Conservation (phyloP, 2,888 invertebrate genomes). For the Melolontha melolontha region DNA sequence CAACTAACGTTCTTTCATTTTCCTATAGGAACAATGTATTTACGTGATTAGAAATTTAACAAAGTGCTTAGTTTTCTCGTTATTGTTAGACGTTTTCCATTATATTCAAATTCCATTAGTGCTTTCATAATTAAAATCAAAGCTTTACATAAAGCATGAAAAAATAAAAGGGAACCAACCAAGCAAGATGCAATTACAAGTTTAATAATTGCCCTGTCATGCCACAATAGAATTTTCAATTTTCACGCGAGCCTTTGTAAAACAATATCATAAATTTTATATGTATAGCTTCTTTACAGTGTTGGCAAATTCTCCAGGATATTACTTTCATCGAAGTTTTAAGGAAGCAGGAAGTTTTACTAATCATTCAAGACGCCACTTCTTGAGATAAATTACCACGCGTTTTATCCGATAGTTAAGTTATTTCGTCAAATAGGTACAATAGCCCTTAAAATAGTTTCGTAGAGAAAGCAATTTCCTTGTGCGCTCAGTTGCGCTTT, state of each 20-base stretch:
- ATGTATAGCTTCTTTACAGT: not conserved
- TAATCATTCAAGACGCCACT: slow-evolving; percentile 7
- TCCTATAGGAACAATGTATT: not conserved
- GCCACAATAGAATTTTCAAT: slow-evolving; percentile 1
- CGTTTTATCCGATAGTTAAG: slow-evolving; percentile 1
- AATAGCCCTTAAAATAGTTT: slow-evolving; percentile 11
- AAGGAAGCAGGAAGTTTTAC: not conserved
- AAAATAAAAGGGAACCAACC: not conserved
- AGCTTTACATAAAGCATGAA: not conserved
- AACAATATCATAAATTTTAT: slow-evolving; percentile 6
- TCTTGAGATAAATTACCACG: slow-evolving; percentile 5
- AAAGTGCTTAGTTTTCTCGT: not conserved
- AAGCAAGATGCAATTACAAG: slow-evolving; percentile 12
- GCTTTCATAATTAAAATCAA: slow-evolving; percentile 16
- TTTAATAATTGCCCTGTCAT: slow-evolving; percentile 14
- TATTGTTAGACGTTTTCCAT: not conserved
- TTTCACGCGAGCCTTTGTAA: slow-evolving; percentile 5
- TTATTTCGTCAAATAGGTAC: slow-evolving; percentile 9
- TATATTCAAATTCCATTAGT: slow-evolving; percentile 2
- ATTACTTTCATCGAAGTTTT: slow-evolving; percentile 4
- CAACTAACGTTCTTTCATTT: too few species aligned
- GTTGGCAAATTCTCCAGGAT: not conserved
- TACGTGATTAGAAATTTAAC: not conserved
- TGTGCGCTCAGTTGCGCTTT: not conserved
- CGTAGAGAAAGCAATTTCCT: not conserved